Percentiles rank a stretch among this genome's conserved stretches.
Conservation (phyloP, 2,888 invertebrate genomes). For the Platycnemis pennipes region DNA sequence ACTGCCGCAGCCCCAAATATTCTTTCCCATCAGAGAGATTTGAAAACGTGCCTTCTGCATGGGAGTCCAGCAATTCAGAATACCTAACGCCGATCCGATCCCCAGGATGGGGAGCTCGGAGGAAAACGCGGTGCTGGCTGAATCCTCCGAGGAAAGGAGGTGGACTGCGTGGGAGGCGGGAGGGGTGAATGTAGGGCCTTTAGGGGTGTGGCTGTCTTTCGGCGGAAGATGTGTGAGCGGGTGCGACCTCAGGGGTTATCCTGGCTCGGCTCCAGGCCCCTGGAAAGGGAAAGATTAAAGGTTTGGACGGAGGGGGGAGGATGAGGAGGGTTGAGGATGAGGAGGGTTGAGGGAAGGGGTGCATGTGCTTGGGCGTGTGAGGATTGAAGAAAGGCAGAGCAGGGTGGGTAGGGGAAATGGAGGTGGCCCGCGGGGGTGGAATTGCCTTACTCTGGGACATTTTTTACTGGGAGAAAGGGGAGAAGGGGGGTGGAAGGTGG, state of each 20-base stretch:
- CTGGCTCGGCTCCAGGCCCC: constrained; percentile 4
- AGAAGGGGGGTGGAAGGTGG: background rate
- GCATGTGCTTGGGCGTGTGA: background rate
- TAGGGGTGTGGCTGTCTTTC: constrained; percentile 5
- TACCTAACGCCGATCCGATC: too few species aligned
- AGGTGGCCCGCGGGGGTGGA: background rate
- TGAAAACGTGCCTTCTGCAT: too few species aligned
- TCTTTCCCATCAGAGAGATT: too few species aligned
- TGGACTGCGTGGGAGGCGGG: background rate
- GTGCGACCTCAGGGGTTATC: constrained; percentile 36
- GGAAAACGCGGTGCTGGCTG: background rate
- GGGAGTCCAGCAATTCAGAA: too few species aligned
- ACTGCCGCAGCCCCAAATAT: too few species aligned
- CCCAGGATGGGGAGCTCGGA: background rate
- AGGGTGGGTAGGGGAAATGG: background rate
- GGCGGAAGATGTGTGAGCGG: constrained; percentile 35
- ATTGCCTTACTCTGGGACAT: background rate
- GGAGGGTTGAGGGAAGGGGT: background rate
- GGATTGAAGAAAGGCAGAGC: background rate
- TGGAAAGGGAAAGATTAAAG: background rate
- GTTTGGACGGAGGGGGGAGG: background rate
- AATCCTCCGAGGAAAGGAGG: background rate
- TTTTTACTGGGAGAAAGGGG: background rate
- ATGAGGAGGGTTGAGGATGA: background rate
- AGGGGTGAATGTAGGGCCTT: background rate